phyloP scores from a whole-genome alignment of 2,888 invertebrate genomes.

The Hydraecia micacea region DNA sequence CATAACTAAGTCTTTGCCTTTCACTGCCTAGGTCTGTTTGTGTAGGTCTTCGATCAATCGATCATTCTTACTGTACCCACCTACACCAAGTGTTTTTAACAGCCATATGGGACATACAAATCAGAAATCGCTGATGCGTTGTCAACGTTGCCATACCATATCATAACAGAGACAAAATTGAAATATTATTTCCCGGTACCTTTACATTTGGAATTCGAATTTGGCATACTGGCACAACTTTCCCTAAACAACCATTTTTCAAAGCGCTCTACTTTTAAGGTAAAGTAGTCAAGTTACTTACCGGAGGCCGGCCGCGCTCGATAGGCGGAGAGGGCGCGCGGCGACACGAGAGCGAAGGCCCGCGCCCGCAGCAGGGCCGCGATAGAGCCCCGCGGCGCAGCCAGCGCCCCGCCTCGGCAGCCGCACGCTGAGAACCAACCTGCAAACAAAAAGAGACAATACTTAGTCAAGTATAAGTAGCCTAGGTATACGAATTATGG shows the following conservation, averaged over 20 bases:
- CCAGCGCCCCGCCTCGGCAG: constrained; percentile 92
- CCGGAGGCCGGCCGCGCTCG: constrained; percentile 86
- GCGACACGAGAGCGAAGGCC: constrained; percentile 92
- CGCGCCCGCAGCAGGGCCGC: constrained; percentile 92
- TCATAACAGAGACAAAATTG: neutral
- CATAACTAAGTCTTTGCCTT: neutral
- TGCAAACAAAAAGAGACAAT: constrained; percentile 73
- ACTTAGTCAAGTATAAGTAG: neutral
- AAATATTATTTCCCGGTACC: neutral
- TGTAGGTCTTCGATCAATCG: neutral
- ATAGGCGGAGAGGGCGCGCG: constrained; percentile 91
- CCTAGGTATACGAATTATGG: neutral
- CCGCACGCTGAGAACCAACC: constrained; percentile 93
- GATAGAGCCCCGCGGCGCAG: constrained; percentile 91
- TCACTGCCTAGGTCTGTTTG: neutral
- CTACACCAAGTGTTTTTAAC: neutral
- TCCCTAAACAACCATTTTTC: neutral
- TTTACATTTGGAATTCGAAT: neutral
- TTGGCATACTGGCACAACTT: neutral
- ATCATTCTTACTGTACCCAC: neutral
- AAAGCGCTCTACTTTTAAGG: neutral
- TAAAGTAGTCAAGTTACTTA: constrained; percentile 59
- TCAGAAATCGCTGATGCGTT: neutral
- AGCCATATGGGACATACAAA: neutral
- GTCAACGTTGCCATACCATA: neutral